Evolutionary conservation across 1,140 invertebrate genomes (phyloP).

Genomic region (Coptotermes formosanus): DNA sequence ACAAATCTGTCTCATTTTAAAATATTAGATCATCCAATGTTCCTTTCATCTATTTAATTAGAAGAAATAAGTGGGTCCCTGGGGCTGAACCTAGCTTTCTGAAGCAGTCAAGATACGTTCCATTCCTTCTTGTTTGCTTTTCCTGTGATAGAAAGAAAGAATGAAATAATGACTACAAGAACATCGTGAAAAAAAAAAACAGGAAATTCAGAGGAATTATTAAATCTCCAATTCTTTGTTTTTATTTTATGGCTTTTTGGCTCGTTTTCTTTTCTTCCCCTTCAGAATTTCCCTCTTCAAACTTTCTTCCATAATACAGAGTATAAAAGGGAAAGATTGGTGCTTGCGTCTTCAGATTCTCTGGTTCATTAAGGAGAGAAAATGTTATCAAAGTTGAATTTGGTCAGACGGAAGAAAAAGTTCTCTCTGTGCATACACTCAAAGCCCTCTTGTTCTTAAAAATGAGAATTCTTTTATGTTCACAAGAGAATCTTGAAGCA

Average conservation of each 20-base stretch:
- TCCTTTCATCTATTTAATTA: not conserved
- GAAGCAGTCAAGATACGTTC: not conserved
- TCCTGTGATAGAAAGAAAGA: not conserved
- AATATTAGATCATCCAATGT: not conserved
- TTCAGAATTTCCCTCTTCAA: not conserved
- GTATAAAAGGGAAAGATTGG: not conserved
- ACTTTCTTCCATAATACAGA: not conserved
- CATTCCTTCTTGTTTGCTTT: not conserved
- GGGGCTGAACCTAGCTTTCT: too few species aligned
- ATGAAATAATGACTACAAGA: not conserved
- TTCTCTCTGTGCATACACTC: too few species aligned
- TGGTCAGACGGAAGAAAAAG: not conserved
- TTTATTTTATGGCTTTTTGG: too few species aligned
- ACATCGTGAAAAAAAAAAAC: not conserved
- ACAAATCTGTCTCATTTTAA: too few species aligned
- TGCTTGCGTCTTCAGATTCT: too few species aligned
- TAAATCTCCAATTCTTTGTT: not conserved
- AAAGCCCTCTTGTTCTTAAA: not conserved
- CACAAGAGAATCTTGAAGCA: too few species aligned
- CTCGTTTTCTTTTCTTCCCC: too few species aligned
- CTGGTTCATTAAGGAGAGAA: not conserved
- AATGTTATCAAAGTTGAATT: not conserved
- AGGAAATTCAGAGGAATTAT: not conserved
- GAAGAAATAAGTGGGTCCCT: not conserved
- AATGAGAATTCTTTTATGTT: not conserved